These are phyloP conservation scores for Synaphobranchus kaupii DNA, from an alignment of 2,797 vertebrate species.

Conservation along the genomic window DNA sequence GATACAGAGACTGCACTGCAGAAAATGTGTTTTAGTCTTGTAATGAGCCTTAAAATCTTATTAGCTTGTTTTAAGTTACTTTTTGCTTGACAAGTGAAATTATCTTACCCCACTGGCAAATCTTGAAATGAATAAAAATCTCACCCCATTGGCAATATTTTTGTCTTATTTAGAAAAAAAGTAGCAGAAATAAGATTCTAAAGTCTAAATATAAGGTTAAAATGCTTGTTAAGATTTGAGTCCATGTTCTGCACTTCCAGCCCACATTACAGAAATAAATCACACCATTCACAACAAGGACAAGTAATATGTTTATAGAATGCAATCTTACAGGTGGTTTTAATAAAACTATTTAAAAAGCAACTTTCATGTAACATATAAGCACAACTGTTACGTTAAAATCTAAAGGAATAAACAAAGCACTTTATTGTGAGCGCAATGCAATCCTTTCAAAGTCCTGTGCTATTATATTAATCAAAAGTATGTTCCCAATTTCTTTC, in stretches of 20 bases:
- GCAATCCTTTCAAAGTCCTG: neutral
- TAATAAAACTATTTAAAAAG: neutral
- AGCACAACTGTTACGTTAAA: neutral
- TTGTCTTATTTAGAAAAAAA: too few relatives aligned
- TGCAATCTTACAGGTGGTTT: neutral
- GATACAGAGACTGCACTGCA: too few relatives aligned
- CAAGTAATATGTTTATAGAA: neutral
- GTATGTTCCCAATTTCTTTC: neutral
- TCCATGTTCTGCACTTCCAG: conserved; percentile 36
- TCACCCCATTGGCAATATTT: too few relatives aligned
- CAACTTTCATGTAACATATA: neutral
- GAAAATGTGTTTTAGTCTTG: too few relatives aligned
- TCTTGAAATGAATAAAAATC: too few relatives aligned
- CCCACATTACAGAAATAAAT: conserved; percentile 15
- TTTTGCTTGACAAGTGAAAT: too few relatives aligned
- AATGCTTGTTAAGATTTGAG: conserved; percentile 28
- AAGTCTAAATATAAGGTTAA: too few relatives aligned
- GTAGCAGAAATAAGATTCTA: too few relatives aligned
- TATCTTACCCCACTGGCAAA: too few relatives aligned
- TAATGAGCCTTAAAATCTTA: too few relatives aligned
- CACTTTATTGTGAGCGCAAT: neutral
- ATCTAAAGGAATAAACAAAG: neutral
- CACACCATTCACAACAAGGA: neutral
- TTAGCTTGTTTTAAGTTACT: too few relatives aligned
- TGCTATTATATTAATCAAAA: conserved; percentile 12